phyloP scores from a whole-genome alignment of 2,888 invertebrate species.

The Entomobrya proxima region DNA sequence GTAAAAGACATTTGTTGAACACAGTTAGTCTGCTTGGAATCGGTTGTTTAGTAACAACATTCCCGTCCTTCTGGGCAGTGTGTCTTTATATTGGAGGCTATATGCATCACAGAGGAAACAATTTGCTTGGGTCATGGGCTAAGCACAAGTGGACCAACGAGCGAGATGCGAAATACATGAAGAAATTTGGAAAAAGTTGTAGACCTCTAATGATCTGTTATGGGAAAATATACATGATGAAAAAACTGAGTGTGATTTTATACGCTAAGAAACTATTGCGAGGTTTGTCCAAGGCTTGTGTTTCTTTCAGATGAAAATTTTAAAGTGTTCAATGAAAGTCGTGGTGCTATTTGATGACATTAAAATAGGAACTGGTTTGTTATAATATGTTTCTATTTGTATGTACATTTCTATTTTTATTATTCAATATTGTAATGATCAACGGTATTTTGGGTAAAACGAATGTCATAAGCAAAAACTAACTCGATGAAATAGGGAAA shows the following conservation, averaged over 20 bases:
- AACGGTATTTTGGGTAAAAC: too few species aligned
- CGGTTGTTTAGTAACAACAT: background rate
- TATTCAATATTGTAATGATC: too few species aligned
- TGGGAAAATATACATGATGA: background rate
- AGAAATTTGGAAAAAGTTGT: background rate
- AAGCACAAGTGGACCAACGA: background rate
- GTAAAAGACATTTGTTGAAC: background rate
- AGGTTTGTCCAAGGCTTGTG: too few species aligned
- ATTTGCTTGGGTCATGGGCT: conserved; percentile 19
- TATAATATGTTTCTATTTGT: too few species aligned
- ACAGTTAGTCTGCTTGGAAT: background rate
- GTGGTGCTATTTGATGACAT: too few species aligned
- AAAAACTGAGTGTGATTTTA: background rate
- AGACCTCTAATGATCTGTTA: background rate
- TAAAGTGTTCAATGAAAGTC: too few species aligned
- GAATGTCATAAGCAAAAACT: too few species aligned
- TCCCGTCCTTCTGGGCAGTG: background rate
- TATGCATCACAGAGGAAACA: conserved; percentile 12
- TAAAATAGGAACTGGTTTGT: too few species aligned
- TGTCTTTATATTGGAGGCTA: background rate
- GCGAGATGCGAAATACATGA: background rate
- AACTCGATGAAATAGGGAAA: too few species aligned
- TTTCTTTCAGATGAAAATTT: too few species aligned
- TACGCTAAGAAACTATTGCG: too few species aligned
- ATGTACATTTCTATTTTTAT: too few species aligned